Evolutionary conservation across 92 coral and sea anemone genomes (phyloP), one percentile per base, ranked within the genome.

Genomic region (Chrysogorgia sp.): DNA sequence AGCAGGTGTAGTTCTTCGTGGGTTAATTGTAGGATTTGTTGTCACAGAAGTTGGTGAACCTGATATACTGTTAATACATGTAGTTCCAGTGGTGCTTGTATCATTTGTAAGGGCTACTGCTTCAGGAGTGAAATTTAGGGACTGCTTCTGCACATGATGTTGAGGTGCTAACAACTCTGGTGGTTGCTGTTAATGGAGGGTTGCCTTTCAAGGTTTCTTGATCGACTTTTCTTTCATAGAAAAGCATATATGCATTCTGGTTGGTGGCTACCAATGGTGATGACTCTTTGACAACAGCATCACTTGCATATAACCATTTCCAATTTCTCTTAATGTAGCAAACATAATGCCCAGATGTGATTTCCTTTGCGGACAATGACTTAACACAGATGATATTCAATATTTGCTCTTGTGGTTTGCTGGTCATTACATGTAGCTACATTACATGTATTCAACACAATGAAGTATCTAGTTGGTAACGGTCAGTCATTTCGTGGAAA

Each of bases 211-310:
- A 37, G 43, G 43, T 37, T 37, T 37, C 43, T 37, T 37, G n/a
- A n/a, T n/a, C n/a, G n/a, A n/a, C 63, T 49, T 75, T 81, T 79
- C 12, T 67, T 31, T 83, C 83, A 75, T 68, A 68, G 34, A 84
- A 77, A 43, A 84, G 58, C 63, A 83, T n/a, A 59, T 84, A 77
- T n/a, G 88, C 81, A 67, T 84, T 77, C 55, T 71, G 84, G 59
- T 57, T 77, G 33, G 22, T 25, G 32, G 79, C 83, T 55, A 67
- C 87, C 20, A 84, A 59, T 67, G 76, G 33, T 50, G 72, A 77
- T 60, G 67, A 77, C 52, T 71, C 74, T 63, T 78, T 78, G 67
- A 78, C 69, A 58, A 28, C 59, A 28, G 50, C 31, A 67, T 83
- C 83, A 67, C 78, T 77, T 48, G 79, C 77, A 77, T 23, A 77